phyloP scores from a whole-genome alignment of 2,113 vertebrate species.

The Syngnathus floridae region DNA sequence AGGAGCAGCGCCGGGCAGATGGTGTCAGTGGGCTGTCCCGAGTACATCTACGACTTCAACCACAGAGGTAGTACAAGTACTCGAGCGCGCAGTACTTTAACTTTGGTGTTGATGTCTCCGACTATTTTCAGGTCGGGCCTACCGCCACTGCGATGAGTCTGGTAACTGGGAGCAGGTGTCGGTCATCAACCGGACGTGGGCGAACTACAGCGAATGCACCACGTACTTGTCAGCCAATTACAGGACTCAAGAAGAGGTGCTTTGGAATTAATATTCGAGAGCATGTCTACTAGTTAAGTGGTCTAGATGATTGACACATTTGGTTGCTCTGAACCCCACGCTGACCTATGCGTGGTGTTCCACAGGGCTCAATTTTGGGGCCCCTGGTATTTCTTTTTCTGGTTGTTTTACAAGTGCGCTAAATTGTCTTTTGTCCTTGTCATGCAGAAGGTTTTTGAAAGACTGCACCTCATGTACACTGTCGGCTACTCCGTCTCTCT shows the following conservation, averaged over 20 bases:
- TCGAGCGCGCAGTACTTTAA: background rate
- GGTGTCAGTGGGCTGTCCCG: constrained; percentile 75
- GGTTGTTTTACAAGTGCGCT: background rate
- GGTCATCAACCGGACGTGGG: constrained; percentile 84
- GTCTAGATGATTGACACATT: no score
- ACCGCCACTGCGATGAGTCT: constrained; percentile 73
- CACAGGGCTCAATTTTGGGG: no score
- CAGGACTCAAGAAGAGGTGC: constrained; percentile 74
- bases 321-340: no score
- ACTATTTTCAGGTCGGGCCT: constrained; percentile 71
- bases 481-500: constrained; percentile 85
- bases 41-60: constrained; percentile 90
- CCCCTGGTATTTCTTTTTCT: background rate
- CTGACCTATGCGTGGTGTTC: no score
- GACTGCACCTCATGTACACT: constrained; percentile 87
- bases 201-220: constrained; percentile 87
- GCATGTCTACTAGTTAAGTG: no score
- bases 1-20: constrained; percentile 68
- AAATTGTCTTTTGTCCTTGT: constrained; percentile 3
- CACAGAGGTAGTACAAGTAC: constrained; percentile 70
- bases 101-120: background rate
- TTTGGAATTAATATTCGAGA: no score
- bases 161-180: constrained; percentile 79
- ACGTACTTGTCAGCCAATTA: constrained; percentile 72
- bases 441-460: constrained; percentile 78